phyloP scores from a whole-genome alignment of 1,140 invertebrate species.

The Sarcophaga bullata region DNA sequence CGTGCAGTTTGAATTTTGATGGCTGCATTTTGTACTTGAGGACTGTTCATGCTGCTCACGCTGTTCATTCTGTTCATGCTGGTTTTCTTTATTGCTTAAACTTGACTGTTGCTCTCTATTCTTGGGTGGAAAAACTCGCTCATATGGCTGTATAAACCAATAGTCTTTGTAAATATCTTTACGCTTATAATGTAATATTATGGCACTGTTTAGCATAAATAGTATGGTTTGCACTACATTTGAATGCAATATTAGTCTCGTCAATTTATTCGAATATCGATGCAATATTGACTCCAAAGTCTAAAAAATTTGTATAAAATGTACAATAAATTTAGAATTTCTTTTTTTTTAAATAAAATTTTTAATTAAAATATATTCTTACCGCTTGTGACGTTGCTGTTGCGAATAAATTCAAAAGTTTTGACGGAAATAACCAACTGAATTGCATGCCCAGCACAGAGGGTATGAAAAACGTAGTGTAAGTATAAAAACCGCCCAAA shows the following conservation, averaged over 20 bases:
- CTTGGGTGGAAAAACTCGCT: neutral
- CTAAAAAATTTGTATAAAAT: neutral
- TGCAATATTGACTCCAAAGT: neutral
- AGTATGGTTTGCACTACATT: neutral
- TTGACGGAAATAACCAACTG: slow-evolving; percentile 12
- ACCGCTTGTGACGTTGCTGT: slow-evolving; percentile 24
- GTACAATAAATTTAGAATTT: neutral
- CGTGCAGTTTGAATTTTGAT: neutral
- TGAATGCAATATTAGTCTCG: neutral
- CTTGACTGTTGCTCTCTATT: neutral
- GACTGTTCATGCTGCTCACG: too few relatives aligned
- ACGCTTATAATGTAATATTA: slow-evolving; percentile 22
- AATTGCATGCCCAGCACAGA: slow-evolving; percentile 16
- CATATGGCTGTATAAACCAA: slow-evolving; percentile 34
- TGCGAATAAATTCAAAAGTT: neutral
- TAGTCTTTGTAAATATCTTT: slow-evolving; percentile 20
- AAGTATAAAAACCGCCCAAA: slow-evolving; percentile 1
- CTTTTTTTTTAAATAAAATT: neutral
- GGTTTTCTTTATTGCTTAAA: neutral
- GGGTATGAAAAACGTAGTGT: slow-evolving; percentile 9
- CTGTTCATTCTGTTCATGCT: neutral
- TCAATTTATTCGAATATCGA: neutral
- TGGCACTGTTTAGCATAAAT: slow-evolving; percentile 34
- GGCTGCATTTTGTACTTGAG: neutral
- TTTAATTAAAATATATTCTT: neutral